Evolutionary conservation across 1,140 invertebrate species (phyloP), one percentile per base, ranked within the genome.

Genomic region (Rhyzopertha dominica): DNA sequence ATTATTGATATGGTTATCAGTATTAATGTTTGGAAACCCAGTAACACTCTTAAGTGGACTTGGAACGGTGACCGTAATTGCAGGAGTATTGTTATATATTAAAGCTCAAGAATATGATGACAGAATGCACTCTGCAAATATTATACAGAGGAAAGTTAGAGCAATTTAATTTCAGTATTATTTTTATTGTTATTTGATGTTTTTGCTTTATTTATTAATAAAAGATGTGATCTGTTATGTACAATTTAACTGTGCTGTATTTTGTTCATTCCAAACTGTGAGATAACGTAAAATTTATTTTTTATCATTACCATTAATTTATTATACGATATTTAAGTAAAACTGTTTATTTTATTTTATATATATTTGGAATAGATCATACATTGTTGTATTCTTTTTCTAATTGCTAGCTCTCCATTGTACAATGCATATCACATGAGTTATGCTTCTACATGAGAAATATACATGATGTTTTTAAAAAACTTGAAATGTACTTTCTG

Each of bases 1-100:
- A 23, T 80, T 87, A 56, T 69, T 90, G 17, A 90, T 90, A 51
- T 90, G 86, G 87, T 64, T 87, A 30, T 90, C 87, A 25, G 79
- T 90, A 36, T 66, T 90, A 36, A 67, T 89, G 54, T 90, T 90
- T 69, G 80, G 82, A 35, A 91, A 90, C 65, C 76, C 81, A 31
- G 80, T 90, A 43, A 90, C 86, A 28, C 69, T 83, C 43, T 70
- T 87, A 46, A 86, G 84, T 64, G 85, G 80, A 14, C 62, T 89
- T 18, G 87, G 87, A 24, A 89, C 87, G 1, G 68, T 74, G 19
- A 74, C 79, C 23, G 86, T 90, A 12, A 85, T 89, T 53, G 61
- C 79, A 7, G 87, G 87, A 30, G 87, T 91, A 28, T 67, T 90
- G 17, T 59, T 87, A 8, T 91, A 90, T 65, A 90, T 87, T 61